Conservation (phyloP, 1,140 invertebrate species). For the Steinernema feltiae region DNA sequence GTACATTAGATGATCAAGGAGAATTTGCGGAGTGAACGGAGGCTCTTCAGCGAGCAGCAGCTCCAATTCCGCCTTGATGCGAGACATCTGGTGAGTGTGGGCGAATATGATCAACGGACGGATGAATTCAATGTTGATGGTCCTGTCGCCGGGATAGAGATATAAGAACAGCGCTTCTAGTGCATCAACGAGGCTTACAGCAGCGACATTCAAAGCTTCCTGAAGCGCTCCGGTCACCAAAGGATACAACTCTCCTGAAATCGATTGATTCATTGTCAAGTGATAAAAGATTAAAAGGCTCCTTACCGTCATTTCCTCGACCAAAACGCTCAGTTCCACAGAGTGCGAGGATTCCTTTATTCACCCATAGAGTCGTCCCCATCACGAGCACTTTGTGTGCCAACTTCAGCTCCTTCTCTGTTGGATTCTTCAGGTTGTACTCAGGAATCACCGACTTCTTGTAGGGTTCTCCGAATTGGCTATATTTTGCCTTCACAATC, state of each 20-base stretch:
- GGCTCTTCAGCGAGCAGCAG: constrained; percentile 19
- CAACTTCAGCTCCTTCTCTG: neutral
- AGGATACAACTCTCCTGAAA: constrained; percentile 19
- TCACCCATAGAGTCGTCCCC: constrained; percentile 12
- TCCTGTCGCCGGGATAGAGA: constrained; percentile 12
- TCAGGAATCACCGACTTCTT: neutral
- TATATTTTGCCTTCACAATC: neutral
- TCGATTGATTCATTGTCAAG: neutral
- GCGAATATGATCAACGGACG: constrained; percentile 19
- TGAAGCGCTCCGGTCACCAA: constrained; percentile 10
- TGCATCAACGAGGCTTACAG: neutral
- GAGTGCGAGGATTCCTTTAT: constrained; percentile 14
- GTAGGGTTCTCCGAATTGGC: neutral
- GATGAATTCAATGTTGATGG: constrained; percentile 21
- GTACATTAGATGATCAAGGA: constrained; percentile 18
- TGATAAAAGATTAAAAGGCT: neutral
- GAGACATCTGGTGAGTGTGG: constrained; percentile 13
- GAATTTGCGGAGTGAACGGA: constrained; percentile 16
- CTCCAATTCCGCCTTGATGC: constrained; percentile 7
- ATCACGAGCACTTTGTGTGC: neutral
- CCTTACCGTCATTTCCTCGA: constrained; percentile 18
- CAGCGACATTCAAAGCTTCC: neutral
- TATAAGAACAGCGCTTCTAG: constrained; percentile 15
- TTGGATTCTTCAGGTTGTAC: neutral
- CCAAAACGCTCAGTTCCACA: constrained; percentile 6